Conservation (phyloP, 2,797 vertebrate species). For the Amazona finschi region DNA sequence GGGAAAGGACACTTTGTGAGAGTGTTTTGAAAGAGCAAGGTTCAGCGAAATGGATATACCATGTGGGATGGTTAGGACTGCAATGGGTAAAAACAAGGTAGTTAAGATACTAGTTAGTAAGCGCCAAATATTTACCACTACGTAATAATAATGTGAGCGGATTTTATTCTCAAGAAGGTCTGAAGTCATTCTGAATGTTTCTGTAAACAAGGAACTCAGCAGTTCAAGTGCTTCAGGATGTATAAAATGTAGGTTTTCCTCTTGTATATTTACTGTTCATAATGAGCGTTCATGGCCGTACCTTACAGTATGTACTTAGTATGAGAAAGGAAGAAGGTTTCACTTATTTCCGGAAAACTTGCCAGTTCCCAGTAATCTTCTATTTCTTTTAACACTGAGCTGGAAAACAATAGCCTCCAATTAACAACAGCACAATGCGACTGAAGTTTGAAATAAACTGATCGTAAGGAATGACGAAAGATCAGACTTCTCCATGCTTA, state of each 20-base stretch:
- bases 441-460: not conserved
- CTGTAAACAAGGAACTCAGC: conserved; percentile 50
- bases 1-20: not conserved
- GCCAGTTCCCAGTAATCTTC: conserved; percentile 5
- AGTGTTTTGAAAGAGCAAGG: not conserved
- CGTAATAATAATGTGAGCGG: not conserved
- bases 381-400: not conserved
- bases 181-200: not conserved
- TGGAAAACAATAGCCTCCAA: not conserved
- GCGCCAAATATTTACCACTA: conserved; percentile 42
- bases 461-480: not conserved
- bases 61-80: not conserved
- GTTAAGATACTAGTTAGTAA: not conserved
- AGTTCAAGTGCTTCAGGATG: conserved; percentile 55
- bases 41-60: conserved; percentile 3
- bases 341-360: conserved; percentile 46
- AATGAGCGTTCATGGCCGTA: conserved; percentile 55
- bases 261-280: conserved; percentile 54
- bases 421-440: not conserved
- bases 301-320: not conserved
- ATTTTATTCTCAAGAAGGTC: conserved; percentile 38
- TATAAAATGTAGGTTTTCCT: conserved; percentile 63
- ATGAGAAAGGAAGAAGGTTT: conserved; percentile 29
- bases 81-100: fast-evolving
- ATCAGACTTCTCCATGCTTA: not conserved